Evolutionary conservation across 2,888 invertebrate species (phyloP).

Genomic region (Lissocephala sabroskyi): DNA sequence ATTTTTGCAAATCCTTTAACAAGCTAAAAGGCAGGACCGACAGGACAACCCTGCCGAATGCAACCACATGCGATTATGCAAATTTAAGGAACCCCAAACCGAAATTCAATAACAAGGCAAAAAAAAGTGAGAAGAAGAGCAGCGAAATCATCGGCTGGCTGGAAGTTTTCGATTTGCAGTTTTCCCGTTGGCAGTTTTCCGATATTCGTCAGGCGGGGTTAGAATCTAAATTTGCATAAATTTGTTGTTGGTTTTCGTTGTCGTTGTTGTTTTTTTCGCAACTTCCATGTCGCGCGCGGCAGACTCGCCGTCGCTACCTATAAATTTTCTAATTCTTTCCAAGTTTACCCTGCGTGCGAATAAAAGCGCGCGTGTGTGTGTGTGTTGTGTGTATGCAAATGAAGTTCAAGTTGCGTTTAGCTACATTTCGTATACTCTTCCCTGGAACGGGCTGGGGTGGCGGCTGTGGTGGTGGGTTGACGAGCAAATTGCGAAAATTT

Average conservation of each 20-base stretch:
- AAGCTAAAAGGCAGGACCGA: conserved; percentile 25
- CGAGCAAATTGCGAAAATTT: conserved; percentile 32
- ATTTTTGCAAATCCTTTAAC: conserved; percentile 16
- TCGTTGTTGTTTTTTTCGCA: neutral
- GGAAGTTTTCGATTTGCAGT: no score
- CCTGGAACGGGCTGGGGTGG: conserved; percentile 12
- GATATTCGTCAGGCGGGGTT: no score
- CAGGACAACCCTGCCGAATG: no score
- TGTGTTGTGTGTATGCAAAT: conserved; percentile 52
- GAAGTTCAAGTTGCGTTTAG: conserved; percentile 53
- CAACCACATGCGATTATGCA: conserved; percentile 47
- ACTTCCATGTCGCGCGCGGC: neutral
- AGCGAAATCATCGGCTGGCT: no score
- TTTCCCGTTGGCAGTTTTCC: no score
- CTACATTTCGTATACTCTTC: no score
- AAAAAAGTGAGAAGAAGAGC: no score
- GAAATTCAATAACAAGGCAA: conserved; percentile 45
- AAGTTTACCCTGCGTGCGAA: neutral
- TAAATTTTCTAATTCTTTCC: conserved; percentile 40
- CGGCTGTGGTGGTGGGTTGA: conserved; percentile 37
- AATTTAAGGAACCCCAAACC: conserved; percentile 27
- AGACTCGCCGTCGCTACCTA: conserved; percentile 24
- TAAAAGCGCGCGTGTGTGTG: conserved; percentile 24
- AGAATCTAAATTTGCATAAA: conserved; percentile 18
- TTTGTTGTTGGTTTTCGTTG: conserved; percentile 2